phyloP scores from a whole-genome alignment of 2,888 invertebrate species.

The Leucophenga montana region DNA sequence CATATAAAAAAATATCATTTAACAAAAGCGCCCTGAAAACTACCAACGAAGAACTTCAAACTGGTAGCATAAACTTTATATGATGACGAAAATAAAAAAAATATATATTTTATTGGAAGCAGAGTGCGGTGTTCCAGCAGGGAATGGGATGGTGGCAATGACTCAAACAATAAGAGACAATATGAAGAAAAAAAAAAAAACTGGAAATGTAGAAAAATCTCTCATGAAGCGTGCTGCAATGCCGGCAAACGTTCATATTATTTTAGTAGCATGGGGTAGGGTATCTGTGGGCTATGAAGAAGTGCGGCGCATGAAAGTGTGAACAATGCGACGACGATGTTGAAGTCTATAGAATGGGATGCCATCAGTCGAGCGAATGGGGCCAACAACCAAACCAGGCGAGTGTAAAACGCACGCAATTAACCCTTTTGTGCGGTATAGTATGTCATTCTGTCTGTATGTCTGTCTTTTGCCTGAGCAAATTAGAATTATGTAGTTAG shows the following conservation, averaged over 20 bases:
- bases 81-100: neutral
- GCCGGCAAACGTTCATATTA: neutral
- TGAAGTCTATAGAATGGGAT: no score
- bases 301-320: neutral
- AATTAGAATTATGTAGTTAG: slow-evolving; percentile 20
- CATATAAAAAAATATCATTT: neutral
- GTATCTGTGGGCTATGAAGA: slow-evolving; percentile 3
- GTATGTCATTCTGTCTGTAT: no score
- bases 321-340: neutral
- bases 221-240: neutral
- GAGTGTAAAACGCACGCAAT: slow-evolving; percentile 12
- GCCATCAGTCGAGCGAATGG: no score
- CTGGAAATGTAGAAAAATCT: neutral
- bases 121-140: neutral
- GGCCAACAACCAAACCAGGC: neutral
- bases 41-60: neutral
- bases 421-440: slow-evolving; percentile 18
- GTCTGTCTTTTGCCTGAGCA: slow-evolving; percentile 1
- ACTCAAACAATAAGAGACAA: neutral
- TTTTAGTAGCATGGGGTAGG: neutral
- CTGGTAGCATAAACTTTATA: neutral
- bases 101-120: neutral
- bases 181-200: neutral
- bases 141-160: neutral
- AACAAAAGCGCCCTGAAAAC: neutral